Percentiles rank a stretch among this genome's conserved stretches.
Conservation (phyloP, 1,140 invertebrate species). For the Polypedilum vanderplanki region DNA sequence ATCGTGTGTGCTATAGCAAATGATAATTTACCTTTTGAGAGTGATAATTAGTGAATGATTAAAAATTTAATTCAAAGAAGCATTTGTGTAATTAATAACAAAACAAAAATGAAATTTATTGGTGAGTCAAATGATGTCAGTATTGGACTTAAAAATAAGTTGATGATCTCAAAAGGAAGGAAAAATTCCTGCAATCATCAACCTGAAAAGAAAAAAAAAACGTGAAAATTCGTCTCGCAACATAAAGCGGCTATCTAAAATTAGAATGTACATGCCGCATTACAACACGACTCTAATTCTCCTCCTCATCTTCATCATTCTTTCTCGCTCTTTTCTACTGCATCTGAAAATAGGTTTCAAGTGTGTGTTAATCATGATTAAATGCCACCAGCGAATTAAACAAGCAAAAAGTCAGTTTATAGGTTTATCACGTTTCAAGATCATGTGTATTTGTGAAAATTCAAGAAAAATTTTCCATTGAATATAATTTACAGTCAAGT, state of each 20-base stretch:
- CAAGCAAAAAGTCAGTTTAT: too few relatives aligned
- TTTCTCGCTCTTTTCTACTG: too few relatives aligned
- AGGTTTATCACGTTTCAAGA: too few relatives aligned
- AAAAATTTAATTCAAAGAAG: neutral
- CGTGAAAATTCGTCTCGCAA: slow-evolving; percentile 7
- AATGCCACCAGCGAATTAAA: too few relatives aligned
- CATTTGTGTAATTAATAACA: neutral
- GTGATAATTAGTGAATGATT: neutral
- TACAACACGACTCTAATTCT: too few relatives aligned
- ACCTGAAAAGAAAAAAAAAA: neutral
- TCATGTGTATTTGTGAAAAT: too few relatives aligned
- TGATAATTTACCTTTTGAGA: neutral
- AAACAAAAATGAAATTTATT: neutral
- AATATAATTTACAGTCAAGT: too few relatives aligned
- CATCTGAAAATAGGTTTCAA: too few relatives aligned
- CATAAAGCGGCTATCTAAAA: slow-evolving; percentile 1
- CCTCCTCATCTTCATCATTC: too few relatives aligned
- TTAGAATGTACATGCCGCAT: neutral
- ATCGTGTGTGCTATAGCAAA: neutral
- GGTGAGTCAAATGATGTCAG: neutral
- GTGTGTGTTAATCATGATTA: too few relatives aligned
- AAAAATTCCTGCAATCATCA: neutral
- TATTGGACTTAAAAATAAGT: neutral
- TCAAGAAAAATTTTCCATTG: too few relatives aligned
- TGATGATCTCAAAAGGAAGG: neutral